Conservation (phyloP, 1,140 invertebrate genomes). For the Lysiphlebus fabarum region DNA sequence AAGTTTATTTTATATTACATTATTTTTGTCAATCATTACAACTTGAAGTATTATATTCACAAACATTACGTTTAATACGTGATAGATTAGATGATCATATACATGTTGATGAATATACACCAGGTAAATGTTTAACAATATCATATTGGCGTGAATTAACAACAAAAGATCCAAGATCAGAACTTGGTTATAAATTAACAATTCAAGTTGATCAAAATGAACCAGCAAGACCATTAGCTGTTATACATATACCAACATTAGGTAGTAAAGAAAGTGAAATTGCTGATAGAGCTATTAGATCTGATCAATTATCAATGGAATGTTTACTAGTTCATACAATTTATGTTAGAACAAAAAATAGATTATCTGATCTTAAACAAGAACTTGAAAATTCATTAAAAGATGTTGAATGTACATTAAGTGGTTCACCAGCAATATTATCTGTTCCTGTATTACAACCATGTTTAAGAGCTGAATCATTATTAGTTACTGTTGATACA, state of each 20-base stretch:
- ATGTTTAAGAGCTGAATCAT: slow-evolving; percentile 84
- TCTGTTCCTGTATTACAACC: slow-evolving; percentile 85
- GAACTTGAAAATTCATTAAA: slow-evolving; percentile 72
- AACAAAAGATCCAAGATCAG: slow-evolving; percentile 73
- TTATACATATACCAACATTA: slow-evolving; percentile 84
- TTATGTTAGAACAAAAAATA: slow-evolving; percentile 82
- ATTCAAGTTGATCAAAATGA: slow-evolving; percentile 85
- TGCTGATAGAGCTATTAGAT: slow-evolving; percentile 75
- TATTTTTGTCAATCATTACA: slow-evolving; percentile 94
- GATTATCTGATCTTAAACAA: slow-evolving; percentile 79
- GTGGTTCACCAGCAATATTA: slow-evolving; percentile 85
- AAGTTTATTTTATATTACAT: slow-evolving; percentile 85
- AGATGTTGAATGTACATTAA: slow-evolving; percentile 68
- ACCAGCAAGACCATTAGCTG: slow-evolving; percentile 75
- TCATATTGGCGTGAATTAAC: slow-evolving; percentile 84
- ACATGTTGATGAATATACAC: slow-evolving; percentile 87
- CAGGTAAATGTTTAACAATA: slow-evolving; percentile 82
- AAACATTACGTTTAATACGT: slow-evolving; percentile 82
- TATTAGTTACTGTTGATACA: slow-evolving; percentile 89
- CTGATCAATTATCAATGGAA: slow-evolving; percentile 90
- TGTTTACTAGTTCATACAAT: slow-evolving; percentile 95
- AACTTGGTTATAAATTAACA: slow-evolving; percentile 82
- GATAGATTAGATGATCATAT: slow-evolving; percentile 88
- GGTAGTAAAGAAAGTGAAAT: slow-evolving; percentile 72
- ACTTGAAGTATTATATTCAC: slow-evolving; percentile 91